Base-by-base conservation (phyloP, 2,797 vertebrate species). In the Mionectes olivaceus region DNA sequence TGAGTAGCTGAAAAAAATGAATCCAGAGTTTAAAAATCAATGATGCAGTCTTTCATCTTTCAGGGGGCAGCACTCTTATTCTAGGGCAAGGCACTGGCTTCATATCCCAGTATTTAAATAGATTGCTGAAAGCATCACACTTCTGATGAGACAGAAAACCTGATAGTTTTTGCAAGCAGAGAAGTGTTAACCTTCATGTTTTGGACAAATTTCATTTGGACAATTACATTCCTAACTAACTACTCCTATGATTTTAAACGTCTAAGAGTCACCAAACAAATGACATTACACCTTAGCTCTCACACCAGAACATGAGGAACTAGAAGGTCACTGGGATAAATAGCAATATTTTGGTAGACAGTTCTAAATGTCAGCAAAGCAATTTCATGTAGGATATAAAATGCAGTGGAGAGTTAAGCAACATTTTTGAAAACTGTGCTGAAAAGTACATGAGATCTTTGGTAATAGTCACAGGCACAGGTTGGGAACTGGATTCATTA, bases 281-380 rank as follows among this genome's bases (percentile, higher is more conserved):
- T 61, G 68, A 61, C 44, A 22, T 35, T 65, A 57, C n/a, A 75
- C 32, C 35, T 73, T 27, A 77, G 63, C 67, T 59, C 50, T 61
- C 64, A 90, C 52, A 64, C 19, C 43, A 76, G 43, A 88, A 73
- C 65, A 78, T 19, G 88, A 87, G 61, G 53, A 89, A 87, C 67
- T 56, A 92, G 74, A 89, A 94, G 90, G 86, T 94, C 93, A 80
- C 46, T 3, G 63, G 93, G 50, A 89, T 55, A 89, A 89, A 83
- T 76, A 96, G 78, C 67, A 68, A 39, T 35, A 81, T 60, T 77
- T 35, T 32, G 78, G 63, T 22, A 76, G 69, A 83, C 65, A 70
- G 71, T 47, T 77, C 55, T 53, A 93, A 94, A 90, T 83, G 89
- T 87, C 91, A 96, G 52, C 52, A 46, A 79, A 80, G 79, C 73